Base-by-base conservation (phyloP, 2,888 invertebrate genomes). In the Loripinus fragilis region DNA sequence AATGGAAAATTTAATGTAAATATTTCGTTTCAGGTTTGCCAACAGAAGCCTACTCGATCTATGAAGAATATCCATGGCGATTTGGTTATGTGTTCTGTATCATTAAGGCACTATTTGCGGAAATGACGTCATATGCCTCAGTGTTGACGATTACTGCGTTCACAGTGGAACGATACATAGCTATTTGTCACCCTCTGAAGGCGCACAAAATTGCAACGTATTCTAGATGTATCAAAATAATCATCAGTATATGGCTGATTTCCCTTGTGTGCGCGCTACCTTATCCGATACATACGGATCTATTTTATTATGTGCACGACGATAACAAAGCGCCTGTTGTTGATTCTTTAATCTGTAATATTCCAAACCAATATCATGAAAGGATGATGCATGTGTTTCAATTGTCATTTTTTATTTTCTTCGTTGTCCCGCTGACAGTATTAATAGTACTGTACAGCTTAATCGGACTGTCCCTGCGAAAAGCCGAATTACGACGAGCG, bases 61-160 rank as follows among this genome's bases (percentile, higher is more conserved):
- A 94, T 92, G 92, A 94, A 77, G 93, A 94, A 38, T 94, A 94
- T 84, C 94, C 94, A 2, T 93, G 91, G 91, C 88, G 93, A 41
- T 93, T 94, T 78, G 94, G 94, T 0, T 91, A 92, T 76, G 87
- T 92, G 41, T 93, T 94, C 80, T 94, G 94, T 83, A 92, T 93
- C 74, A 90, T 94, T 79, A 93, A 94, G 74, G 92, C 93, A 0
- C 91, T 94, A 45, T 87, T 94, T 25, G 93, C 93, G 10, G 94
- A 94, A 85, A 92, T 93, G 94, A 97, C 97, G 0, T 97, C 97
- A 0, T 97, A 98, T 93, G 97, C 97, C 0, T 98, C 98, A 0
- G 97, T 98, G 60, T 94, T 98, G 90, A 98, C 98, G 25, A 98
- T 98, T 87, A 97, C 97, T 52, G 97, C 97, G 0, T 98, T 98